Conservation (phyloP, 2,113 vertebrate species). For the Gyps fulvus region DNA sequence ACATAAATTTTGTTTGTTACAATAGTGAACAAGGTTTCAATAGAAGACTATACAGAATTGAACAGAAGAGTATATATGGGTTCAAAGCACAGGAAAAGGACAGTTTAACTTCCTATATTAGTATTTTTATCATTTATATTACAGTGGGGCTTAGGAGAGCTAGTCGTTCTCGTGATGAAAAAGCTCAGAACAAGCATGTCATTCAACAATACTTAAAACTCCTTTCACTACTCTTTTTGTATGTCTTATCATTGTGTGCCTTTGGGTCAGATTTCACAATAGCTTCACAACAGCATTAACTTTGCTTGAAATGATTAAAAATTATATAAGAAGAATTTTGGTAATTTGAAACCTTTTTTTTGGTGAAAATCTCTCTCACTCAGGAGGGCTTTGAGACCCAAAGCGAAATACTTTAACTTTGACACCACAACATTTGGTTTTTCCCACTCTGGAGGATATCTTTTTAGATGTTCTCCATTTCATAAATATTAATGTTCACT, state of each 20-base stretch:
- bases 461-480: neutral
- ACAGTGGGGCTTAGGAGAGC: neutral
- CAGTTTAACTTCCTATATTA: neutral
- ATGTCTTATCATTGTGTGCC: neutral
- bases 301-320: neutral
- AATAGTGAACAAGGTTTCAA: neutral
- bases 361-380: neutral
- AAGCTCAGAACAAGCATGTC: neutral
- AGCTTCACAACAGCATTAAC: neutral
- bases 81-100: neutral
- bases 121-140: neutral
- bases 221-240: neutral
- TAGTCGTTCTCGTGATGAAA: neutral
- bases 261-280: neutral
- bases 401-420: neutral
- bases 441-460: neutral
- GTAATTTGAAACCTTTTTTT: neutral
- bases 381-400: neutral
- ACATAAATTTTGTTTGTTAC: neutral
- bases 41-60: neutral
- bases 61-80: neutral
- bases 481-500: neutral
- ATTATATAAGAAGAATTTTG: neutral
- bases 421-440: fast-evolving
- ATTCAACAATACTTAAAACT: neutral